Evolutionary conservation across 2,797 vertebrate genomes (phyloP).

Genomic region (Characodon lateralis): DNA sequence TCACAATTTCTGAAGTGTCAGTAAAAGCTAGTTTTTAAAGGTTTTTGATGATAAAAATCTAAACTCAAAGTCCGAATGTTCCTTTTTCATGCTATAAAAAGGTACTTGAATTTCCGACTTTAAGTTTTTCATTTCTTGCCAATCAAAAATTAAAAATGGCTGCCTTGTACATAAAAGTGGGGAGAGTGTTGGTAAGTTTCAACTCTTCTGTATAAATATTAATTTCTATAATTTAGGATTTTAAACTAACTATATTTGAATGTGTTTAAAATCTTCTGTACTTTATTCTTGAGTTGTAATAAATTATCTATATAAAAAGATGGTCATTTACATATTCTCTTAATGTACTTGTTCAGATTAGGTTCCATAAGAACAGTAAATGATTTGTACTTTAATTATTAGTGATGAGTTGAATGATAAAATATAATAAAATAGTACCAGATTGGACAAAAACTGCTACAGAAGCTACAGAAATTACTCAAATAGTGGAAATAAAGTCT

Average conservation of each 20-base stretch:
- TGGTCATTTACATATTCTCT: neutral
- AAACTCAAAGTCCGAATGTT: neutral
- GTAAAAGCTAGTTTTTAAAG: neutral
- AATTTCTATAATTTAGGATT: neutral
- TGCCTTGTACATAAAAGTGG: neutral
- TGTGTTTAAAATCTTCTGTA: neutral
- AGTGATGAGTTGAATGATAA: neutral
- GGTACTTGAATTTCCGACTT: neutral
- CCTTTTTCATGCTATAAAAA: neutral
- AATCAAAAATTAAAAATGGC: neutral
- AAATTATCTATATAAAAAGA: neutral
- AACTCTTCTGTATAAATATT: neutral
- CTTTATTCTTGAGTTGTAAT: neutral
- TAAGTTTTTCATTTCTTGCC: neutral
- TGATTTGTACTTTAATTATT: neutral
- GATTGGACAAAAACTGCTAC: too few species aligned
- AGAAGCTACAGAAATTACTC: neutral
- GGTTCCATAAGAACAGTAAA: neutral
- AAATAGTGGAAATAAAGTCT: neutral
- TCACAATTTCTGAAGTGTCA: neutral
- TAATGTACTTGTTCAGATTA: too few species aligned
- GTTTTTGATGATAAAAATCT: neutral
- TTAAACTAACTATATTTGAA: neutral
- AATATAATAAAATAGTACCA: neutral
- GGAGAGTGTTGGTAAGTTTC: neutral